These are phyloP conservation scores for Drosophila sordidapex DNA, from an alignment of 2,888 invertebrate species.

Conservation along the genomic window DNA sequence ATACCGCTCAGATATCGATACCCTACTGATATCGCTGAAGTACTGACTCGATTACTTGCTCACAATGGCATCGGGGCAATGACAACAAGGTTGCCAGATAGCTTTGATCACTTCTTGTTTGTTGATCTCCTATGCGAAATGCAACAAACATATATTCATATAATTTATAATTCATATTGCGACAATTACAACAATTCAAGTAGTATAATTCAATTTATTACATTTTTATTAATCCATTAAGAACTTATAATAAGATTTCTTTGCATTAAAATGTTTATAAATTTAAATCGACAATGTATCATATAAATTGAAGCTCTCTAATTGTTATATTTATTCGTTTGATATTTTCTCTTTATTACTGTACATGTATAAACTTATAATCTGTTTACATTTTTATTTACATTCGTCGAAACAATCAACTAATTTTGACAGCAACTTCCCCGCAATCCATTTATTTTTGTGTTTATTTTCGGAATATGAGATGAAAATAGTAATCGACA, in stretches of 20 bases:
- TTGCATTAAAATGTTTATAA: not conserved
- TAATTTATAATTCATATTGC: not conserved
- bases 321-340: not conserved
- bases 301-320: not conserved
- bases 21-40: no score
- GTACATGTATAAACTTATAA: not conserved
- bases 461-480: not conserved
- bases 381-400: not conserved
- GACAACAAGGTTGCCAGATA: no score
- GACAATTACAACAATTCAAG: no score
- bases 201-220: not conserved
- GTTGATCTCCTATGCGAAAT: not conserved
- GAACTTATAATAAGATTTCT: not conserved
- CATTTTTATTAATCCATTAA: not conserved
- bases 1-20: not conserved
- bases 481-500: not conserved
- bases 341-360: not conserved
- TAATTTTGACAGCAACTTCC: not conserved
- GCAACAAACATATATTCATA: not conserved
- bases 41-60: no score
- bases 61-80: no score
- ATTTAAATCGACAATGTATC: not conserved
- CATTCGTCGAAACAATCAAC: not conserved
- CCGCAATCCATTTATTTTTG: not conserved
- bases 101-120: no score